Base-by-base conservation (phyloP, 2,888 invertebrate species). In the Clepsis dumicolana region DNA sequence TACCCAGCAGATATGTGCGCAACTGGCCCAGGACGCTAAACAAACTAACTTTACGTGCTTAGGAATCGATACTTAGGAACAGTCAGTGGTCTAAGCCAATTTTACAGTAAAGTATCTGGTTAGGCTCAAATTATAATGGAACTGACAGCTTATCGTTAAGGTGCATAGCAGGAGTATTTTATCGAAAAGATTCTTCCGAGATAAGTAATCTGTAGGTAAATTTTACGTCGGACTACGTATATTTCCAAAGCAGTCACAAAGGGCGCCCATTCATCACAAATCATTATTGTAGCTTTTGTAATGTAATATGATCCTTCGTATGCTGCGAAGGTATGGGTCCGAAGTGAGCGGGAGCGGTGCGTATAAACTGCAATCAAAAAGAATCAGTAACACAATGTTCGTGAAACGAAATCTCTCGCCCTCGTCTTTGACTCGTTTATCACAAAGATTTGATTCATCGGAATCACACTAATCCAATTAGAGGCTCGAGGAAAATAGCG, bases 401-500 rank as follows among this genome's bases (percentile, higher is more conserved):
- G 65, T 59, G 60, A 48, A 60, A 66, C 44, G 52, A 57, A 67
- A 63, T 57, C 59, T 64, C 66, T 38, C n/a, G 54, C 75, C 77
- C 79, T 80, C 79, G 78, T 80, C 73, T 74, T 53, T 68, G 71
- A 65, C 74, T 78, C 80, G 75, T 80, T 81, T 80, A 81, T 81
- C 78, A 78, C 77, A 76, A 73, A 75, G 81, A 81, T 83, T 80
- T 83, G 80, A 80, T 83, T 80, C 83, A 80, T 83, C 76, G 77
- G 78, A 80, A 80, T 82, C 77, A 80, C 77, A 78, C 77, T 81
- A 84, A 85, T 80, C 80, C 81, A 83, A 83, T 86, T 83, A 84
- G 69, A 61, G 52, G 65, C 32, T 60, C 35, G 27, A 56, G 62
- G 66, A 67, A 67, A 67, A 67, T 50, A 27, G 62, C 56, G 38